These are phyloP conservation scores for Elymnias hypermnestra DNA, from an alignment of 1,140 invertebrate species.

Conservation along the genomic window DNA sequence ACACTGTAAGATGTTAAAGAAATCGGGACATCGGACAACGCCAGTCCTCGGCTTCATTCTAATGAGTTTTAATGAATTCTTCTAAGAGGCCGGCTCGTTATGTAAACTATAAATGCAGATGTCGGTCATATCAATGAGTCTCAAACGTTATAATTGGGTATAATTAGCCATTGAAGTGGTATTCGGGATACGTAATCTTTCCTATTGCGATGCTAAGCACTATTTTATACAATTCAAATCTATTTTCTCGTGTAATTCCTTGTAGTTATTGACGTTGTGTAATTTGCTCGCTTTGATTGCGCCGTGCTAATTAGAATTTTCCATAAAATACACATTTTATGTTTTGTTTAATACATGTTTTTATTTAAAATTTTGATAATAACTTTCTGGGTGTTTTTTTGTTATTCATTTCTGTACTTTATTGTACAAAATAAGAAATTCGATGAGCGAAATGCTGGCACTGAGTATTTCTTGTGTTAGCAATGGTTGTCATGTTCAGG, in stretches of 20 bases:
- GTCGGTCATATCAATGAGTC: slow-evolving; percentile 12
- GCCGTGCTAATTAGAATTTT: neutral
- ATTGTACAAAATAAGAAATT: too few species aligned
- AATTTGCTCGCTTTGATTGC: too few species aligned
- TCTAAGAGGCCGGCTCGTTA: slow-evolving; percentile 22
- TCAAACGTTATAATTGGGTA: slow-evolving; percentile 13
- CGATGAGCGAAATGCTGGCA: too few species aligned
- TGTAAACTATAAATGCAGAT: slow-evolving; percentile 10
- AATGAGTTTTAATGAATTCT: slow-evolving; percentile 50
- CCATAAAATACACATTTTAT: too few species aligned
- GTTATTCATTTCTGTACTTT: too few species aligned
- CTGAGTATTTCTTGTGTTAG: too few species aligned
- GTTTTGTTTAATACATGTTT: too few species aligned
- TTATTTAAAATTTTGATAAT: too few species aligned
- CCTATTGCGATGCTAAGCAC: neutral
- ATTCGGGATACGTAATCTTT: slow-evolving; percentile 1
- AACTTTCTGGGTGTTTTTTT: too few species aligned
- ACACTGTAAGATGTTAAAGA: too few species aligned
- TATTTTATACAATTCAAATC: neutral
- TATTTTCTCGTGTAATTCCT: slow-evolving; percentile 1
- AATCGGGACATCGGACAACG: neutral
- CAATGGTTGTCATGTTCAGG: too few species aligned
- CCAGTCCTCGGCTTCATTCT: slow-evolving; percentile 15
- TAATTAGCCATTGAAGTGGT: slow-evolving; percentile 1
- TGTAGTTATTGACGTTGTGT: too few species aligned